Evolutionary conservation across 2,888 invertebrate species (phyloP), one percentile per base, ranked within the genome.

Genomic region (Fissipunctia ypsillon): DNA sequence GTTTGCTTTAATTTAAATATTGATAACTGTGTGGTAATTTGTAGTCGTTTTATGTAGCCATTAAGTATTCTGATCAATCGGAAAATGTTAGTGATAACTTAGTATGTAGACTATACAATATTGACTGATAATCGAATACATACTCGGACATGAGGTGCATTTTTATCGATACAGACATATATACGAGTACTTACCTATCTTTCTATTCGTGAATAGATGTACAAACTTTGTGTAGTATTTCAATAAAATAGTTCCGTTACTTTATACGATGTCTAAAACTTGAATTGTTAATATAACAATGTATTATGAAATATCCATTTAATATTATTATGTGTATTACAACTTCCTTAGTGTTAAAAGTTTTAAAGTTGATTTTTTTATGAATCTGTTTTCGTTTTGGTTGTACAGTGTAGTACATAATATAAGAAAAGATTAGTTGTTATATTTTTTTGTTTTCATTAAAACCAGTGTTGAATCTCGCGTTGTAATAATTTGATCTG

Each of bases 41-140:
- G 14, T 81, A 73, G 54, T 50, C 12, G 31, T 71, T 48, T 71
- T 67, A 69, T 74, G 71, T 78, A 76, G 79, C 41, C 38, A 35
- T 66, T 50, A 72, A 54, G 64, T 67, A 48, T 61, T 65, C 48
- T 52, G 65, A 56, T 38, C 25, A 65, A 56, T 64, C 56, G 48
- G 61, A 80, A 65, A 41, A 35, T 71, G 38, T 31, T 68, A 77
- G 71, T 41, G 38, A 65, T 43, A 77, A 69, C 31, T 78, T 73
- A 73, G 43, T 31, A 66, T 45, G 25, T 80, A 80, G 67, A 70
- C 57, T 68, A 70, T 70, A 61, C 45, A 68, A 65, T 83, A 61
- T 69, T 73, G 83, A 81, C 79, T 81, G 83, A 78, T 79, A 59
- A 61, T 83, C 63, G 59, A 78, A 73, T 60, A 66, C 78, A 56